Evolutionary conservation across 2,113 vertebrate species (phyloP).

Genomic region (Zosterops hypoxanthus): DNA sequence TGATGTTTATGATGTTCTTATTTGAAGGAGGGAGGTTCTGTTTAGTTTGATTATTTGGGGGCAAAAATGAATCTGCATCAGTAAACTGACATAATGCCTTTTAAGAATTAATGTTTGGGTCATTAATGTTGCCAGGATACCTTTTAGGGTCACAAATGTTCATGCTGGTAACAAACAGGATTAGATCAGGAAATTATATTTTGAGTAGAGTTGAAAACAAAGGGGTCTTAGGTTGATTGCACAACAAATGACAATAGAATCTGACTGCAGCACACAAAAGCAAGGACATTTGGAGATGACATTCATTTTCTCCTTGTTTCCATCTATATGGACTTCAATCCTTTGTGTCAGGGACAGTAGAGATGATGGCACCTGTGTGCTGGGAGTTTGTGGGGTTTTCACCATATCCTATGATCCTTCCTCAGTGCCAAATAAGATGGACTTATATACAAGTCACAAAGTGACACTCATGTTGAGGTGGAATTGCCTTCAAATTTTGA

Average conservation of each 20-base stretch:
- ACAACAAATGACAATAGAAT: background rate
- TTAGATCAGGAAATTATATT: background rate
- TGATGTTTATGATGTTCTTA: background rate
- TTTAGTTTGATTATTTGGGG: background rate
- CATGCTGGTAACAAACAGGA: background rate
- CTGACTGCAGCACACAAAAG: background rate
- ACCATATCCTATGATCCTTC: background rate
- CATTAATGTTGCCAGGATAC: background rate
- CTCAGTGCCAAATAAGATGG: background rate
- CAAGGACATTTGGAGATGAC: background rate
- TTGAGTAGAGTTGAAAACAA: background rate
- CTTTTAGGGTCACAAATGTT: background rate
- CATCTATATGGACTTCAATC: background rate
- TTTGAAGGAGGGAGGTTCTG: background rate
- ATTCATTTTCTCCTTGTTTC: background rate
- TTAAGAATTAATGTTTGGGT: background rate
- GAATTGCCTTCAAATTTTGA: background rate
- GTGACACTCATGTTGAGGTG: background rate
- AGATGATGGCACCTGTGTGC: background rate
- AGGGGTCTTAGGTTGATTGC: background rate
- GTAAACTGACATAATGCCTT: background rate
- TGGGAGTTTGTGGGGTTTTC: background rate
- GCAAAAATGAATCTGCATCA: background rate
- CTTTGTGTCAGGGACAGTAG: background rate
- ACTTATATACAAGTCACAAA: background rate